Evolutionary conservation across 2,113 vertebrate species (phyloP), one percentile per base, ranked within the genome.

Genomic region (Oreochromis spilurus): DNA sequence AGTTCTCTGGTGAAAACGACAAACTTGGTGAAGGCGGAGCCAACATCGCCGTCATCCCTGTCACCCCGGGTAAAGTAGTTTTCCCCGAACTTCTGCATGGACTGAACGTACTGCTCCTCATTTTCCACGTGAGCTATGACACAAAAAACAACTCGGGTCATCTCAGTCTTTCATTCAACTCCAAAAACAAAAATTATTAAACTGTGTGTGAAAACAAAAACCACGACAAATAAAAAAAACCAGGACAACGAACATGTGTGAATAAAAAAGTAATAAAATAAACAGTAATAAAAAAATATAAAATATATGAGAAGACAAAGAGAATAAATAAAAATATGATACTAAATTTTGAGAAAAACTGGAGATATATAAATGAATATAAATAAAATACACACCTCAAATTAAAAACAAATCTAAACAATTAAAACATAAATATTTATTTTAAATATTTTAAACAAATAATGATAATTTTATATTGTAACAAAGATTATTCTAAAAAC

Each of bases 1-100:
- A 99, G 91, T 93, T 99, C 99, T 95, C 97, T 99, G 84, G 98
- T 99, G 89, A 99, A 99, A 54, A 97, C 95, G 0, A 98, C 95
- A 90, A 99, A 99, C 94, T 97, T 99, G 67, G 98, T 95, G 96
- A 99, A 99, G 0, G 97, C 97, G 7, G 97, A 93, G 53, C 97
- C 97, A 50, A 99, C 95, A 29, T 97, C 97, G 26, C 96, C 95
- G 86, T 99, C 97, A 3, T 98, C 97, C 78, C 96, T 95, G 89
- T 99, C 97, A 3, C 98, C 97, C 81, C 97, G 95, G 95, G 94
- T 94, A 70, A 97, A 95, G 17, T 95, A 98, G 94, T 97, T 97
- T 78, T 97, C 97, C 4, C 97, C 98, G 0, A 99, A 97, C 95
- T 97, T 98, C 95, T 99, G 98, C 97, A 99, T 86, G 5, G 98